Evolutionary conservation across 2,888 invertebrate species (phyloP).

Genomic region (Scrobipalpa costella): DNA sequence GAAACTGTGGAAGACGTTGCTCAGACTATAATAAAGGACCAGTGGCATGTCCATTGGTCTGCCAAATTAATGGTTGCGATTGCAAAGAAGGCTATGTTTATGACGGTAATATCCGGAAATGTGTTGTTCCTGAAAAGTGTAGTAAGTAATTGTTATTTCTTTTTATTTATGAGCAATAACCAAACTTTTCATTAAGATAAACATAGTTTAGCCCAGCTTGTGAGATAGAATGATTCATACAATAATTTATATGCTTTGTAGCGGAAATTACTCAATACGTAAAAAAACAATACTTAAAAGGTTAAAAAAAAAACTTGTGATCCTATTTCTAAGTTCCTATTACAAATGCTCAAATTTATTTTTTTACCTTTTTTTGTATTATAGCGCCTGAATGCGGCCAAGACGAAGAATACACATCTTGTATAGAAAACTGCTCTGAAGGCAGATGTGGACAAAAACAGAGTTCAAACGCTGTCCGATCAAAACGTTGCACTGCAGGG

Average conservation of each 20-base stretch:
- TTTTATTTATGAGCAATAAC: too few relatives aligned
- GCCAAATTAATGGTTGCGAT: slow-evolving; percentile 39
- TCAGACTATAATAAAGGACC: slow-evolving; percentile 34
- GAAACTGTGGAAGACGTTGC: slow-evolving; percentile 40
- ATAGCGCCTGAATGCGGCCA: slow-evolving; percentile 19
- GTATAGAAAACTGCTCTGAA: slow-evolving; percentile 26
- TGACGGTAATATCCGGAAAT: slow-evolving; percentile 37
- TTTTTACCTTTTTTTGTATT: background rate
- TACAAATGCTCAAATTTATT: too few relatives aligned
- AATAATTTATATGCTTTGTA: too few relatives aligned
- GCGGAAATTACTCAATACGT: too few relatives aligned
- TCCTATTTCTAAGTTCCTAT: too few relatives aligned
- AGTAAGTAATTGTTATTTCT: slow-evolving; percentile 38
- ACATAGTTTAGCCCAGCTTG: too few relatives aligned
- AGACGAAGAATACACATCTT: slow-evolving; percentile 25
- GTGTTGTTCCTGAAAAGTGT: slow-evolving; percentile 41
- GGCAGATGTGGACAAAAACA: slow-evolving; percentile 4
- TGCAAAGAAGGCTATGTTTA: slow-evolving; percentile 39
- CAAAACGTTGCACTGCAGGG: slow-evolving; percentile 22
- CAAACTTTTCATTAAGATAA: too few relatives aligned
- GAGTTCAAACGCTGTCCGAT: background rate
- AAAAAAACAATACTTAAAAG: too few relatives aligned
- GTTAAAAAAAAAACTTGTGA: too few relatives aligned
- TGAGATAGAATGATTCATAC: too few relatives aligned
- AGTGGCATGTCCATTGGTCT: slow-evolving; percentile 26